Evolutionary conservation across 2,888 invertebrate species (phyloP), one percentile per base, ranked within the genome.

Genomic region (Polymixis flavicincta): DNA sequence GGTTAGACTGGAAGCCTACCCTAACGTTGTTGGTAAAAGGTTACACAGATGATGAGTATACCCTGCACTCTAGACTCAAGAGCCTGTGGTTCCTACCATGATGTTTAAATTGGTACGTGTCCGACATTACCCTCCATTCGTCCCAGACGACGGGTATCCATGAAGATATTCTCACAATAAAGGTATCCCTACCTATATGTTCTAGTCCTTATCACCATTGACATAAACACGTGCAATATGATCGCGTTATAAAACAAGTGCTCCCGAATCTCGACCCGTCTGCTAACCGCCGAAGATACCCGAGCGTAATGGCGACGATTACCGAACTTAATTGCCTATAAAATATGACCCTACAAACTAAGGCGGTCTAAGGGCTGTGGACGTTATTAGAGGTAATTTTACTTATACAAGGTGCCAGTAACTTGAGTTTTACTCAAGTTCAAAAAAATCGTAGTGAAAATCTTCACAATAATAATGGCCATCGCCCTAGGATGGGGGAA

Each of bases 291-390:
- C 66, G 32, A 59, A 61, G 85, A 78, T 68, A 88, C 77, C 78
- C 65, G 84, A 87, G 75, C 75, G 57, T 88, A 72, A 87, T 85
- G 66, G 71, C 73, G 57, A 73, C 71, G 74, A 71, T 87, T 85
- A 88, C 85, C 67, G 73, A 79, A 76, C 74, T 54, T 66, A 85
- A 88, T 88, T 74, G 78, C 74, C 84, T 61, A 87, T 87, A 82
- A 87, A 88, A 87, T 87, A 78, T 80, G 82, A 87, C 61, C 61
- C 84, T 63, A 32, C 50, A 67, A 59, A 55, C 52, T 59, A 50
- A n/a, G 66, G 32, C 22, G 22, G 25, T 28, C 45, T 61, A 14
- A 66, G 60, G 37, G 28, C 19, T 65, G 14, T 1, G 25, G 48
- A 6, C 70, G 42, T 37, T 37, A 45, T n/a, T n/a, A 54, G 22